These are phyloP conservation scores for Ophion obscuratus DNA, from an alignment of 2,888 invertebrate genomes.

Conservation along the genomic window DNA sequence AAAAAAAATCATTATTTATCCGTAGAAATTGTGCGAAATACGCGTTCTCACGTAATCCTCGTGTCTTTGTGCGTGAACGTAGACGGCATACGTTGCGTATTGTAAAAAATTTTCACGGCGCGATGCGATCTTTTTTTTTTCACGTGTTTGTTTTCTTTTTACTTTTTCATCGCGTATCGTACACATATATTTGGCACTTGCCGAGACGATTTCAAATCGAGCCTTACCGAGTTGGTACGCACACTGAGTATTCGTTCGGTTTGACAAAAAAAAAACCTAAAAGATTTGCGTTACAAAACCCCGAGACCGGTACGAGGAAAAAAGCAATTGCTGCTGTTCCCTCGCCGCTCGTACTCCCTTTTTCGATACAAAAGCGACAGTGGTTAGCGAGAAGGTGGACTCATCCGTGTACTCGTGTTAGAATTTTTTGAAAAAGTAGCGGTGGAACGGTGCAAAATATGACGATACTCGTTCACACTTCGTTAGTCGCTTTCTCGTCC, in stretches of 20 bases:
- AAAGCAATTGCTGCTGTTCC: neutral
- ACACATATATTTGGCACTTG: constrained; percentile 69
- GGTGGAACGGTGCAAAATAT: constrained; percentile 38
- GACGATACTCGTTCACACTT: constrained; percentile 40
- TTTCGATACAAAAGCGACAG: neutral
- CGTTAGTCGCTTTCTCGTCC: constrained; percentile 19
- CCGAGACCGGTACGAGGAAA: neutral
- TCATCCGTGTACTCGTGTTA: constrained; percentile 29
- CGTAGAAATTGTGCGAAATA: constrained; percentile 45
- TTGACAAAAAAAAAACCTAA: neutral
- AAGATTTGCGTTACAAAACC: neutral
- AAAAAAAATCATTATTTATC: neutral
- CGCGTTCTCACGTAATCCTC: neutral
- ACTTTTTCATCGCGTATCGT: constrained; percentile 31
- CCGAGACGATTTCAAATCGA: constrained; percentile 42
- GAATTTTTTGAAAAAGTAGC: constrained; percentile 43
- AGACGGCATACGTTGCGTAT: constrained; percentile 33
- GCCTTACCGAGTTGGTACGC: constrained; percentile 28
- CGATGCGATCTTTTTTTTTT: constrained; percentile 26
- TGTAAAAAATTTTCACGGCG: constrained; percentile 18
- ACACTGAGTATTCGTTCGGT: constrained; percentile 19
- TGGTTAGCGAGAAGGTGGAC: constrained; percentile 8
- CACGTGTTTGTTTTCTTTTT: constrained; percentile 28
- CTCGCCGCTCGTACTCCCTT: neutral
- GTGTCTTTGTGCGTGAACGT: constrained; percentile 39